Base-by-base conservation (phyloP, 1,140 invertebrate species). In the Neodiprion lecontei region DNA sequence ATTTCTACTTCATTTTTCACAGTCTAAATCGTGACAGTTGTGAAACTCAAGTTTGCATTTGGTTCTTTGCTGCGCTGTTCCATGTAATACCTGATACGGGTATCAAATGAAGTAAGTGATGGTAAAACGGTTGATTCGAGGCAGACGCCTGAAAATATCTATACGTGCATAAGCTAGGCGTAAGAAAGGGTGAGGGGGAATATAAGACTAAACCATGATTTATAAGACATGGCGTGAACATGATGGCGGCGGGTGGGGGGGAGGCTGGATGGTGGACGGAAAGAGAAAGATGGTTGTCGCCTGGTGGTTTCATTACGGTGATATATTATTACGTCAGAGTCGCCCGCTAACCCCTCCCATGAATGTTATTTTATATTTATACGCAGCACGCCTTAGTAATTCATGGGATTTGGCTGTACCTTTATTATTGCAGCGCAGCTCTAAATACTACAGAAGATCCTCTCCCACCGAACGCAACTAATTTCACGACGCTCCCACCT, bases 251-350 rank as follows among this genome's bases (percentile, higher is more conserved):
- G 21, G 70, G 65, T 28, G 14, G 72, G 12, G 50, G 21, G 28
- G 68, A 48, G 72, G 5, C 23, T 1, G 49, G 74, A 9, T 72
- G 71, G 70, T 72, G 48, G 7, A 49, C 23, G 28, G 48, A 67
- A 47, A 70, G 17, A 48, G 53, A 49, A 69, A 48, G 72, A 47
- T 1, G 10, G 50, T 69, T 65, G 78, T 79, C 80, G 77, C 76
- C 69, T 74, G 65, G 71, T 67, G 78, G 78, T 83, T 83, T 84
- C 83, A 84, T 84, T 82, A 82, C 79, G 77, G 80, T 78, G 80
- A 84, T 83, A 81, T 81, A 82, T 84, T 81, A 83, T 83, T 84
- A 80, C 78, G 81, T 82, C 80, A 80, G 77, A 78, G 72, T 78
- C 75, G 74, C 53, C 68, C 73, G 65, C 53, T 67, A 11, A 69